Conservation (phyloP, 2,888 invertebrate genomes). For the Phengaris arion region DNA sequence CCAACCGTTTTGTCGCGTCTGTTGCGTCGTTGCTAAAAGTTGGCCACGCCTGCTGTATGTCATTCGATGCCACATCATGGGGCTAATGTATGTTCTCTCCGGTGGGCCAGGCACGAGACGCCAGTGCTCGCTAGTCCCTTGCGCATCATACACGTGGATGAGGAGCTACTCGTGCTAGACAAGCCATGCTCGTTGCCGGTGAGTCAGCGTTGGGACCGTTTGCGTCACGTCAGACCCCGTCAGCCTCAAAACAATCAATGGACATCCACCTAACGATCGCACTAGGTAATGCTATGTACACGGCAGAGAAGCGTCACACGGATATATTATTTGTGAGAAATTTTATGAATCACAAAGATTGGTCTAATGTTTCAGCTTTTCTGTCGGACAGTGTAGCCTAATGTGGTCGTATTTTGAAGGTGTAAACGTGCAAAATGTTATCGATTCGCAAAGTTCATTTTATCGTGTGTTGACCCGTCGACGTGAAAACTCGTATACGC, state of each 20-base stretch:
- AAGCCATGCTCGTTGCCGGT: conserved; percentile 94
- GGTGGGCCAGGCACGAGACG: conserved; percentile 89
- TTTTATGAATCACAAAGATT: neutral
- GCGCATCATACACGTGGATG: conserved; percentile 90
- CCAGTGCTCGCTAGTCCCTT: conserved; percentile 89
- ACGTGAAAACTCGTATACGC: conserved; percentile 2
- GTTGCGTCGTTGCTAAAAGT: conserved; percentile 8
- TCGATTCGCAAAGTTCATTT: neutral
- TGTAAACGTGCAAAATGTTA: neutral
- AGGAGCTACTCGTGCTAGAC: conserved; percentile 92
- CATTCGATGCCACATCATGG: conserved; percentile 39
- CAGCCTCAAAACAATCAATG: conserved; percentile 8
- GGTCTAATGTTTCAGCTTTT: neutral
- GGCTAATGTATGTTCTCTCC: conserved; percentile 43
- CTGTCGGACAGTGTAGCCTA: neutral
- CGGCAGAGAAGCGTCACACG: neutral
- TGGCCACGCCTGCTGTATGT: conserved; percentile 30
- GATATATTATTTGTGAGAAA: neutral
- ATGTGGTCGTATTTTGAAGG: neutral
- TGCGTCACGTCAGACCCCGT: conserved; percentile 55
- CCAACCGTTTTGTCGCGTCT: neutral
- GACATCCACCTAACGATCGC: neutral
- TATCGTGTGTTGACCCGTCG: neutral
- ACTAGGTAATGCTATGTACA: neutral
- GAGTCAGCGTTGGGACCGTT: conserved; percentile 72